A percentile compares a stretch with the other conserved stretches of the same genome.
Conservation (phyloP, 2,113 vertebrate species). For the Rissa tridactyla region DNA sequence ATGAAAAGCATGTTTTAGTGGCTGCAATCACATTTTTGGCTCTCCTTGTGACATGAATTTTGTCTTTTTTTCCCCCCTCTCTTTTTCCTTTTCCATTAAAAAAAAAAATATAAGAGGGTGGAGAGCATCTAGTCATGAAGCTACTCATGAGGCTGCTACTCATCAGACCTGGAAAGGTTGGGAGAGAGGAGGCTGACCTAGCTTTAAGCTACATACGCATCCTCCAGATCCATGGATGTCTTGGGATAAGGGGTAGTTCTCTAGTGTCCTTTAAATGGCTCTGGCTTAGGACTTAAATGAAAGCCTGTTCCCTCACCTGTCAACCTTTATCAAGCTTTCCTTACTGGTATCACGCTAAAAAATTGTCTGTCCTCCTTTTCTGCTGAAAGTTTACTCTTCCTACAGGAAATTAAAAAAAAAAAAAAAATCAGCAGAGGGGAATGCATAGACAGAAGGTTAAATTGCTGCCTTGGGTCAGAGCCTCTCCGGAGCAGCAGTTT, state of each 20-base stretch:
- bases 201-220: not conserved
- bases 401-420: no score
- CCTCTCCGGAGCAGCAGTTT: rapidly evolving
- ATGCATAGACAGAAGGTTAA: not conserved
- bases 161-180: not conserved
- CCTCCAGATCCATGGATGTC: not conserved
- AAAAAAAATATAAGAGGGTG: not conserved
- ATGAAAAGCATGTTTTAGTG: rapidly evolving
- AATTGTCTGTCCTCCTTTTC: not conserved
- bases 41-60: not conserved
- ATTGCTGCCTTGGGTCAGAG: not conserved
- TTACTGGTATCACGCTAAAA: not conserved
- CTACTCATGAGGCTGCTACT: not conserved
- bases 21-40: not conserved
- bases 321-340: not conserved
- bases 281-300: not conserved
- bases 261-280: not conserved
- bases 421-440: no score
- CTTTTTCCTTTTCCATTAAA: not conserved
- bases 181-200: not conserved
- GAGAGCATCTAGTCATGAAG: not conserved
- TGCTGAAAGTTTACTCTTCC: not conserved
- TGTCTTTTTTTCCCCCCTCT: not conserved
- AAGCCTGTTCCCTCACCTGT: not conserved
- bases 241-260: not conserved